Evolutionary conservation across 1,140 invertebrate genomes (phyloP).

Genomic region (Apis florea): DNA sequence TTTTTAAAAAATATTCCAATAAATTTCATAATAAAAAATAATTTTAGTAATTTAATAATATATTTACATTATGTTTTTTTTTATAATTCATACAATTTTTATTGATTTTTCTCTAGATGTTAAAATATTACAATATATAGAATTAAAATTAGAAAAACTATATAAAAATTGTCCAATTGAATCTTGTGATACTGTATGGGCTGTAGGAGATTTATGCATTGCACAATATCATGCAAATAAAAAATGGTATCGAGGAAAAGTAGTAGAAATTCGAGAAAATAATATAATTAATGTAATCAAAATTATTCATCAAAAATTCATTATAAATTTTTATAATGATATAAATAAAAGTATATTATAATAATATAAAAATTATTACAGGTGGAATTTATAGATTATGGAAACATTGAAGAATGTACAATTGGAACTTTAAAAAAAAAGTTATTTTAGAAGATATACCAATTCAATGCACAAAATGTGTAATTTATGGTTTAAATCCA

Average conservation of each 20-base stretch:
- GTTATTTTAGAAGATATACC: conserved; percentile 83
- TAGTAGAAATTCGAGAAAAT: conserved; percentile 63
- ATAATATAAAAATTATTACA: conserved; percentile 30
- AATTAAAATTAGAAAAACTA: conserved; percentile 75
- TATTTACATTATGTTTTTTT: background rate
- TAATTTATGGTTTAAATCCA: conserved; percentile 72
- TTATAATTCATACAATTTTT: background rate
- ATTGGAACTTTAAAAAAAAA: conserved; percentile 81
- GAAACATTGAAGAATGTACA: conserved; percentile 79
- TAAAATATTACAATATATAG: conserved; percentile 9
- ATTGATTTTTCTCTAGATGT: background rate
- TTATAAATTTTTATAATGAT: conserved; percentile 10
- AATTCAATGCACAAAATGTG: conserved; percentile 75
- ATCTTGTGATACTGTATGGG: conserved; percentile 79
- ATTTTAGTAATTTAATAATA: background rate
- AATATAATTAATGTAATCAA: conserved; percentile 60
- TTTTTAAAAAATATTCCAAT: background rate
- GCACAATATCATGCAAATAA: conserved; percentile 83
- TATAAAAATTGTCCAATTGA: conserved; percentile 78
- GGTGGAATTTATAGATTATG: conserved; percentile 81
- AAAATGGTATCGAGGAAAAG: conserved; percentile 80
- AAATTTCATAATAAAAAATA: background rate
- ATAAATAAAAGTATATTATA: conserved; percentile 20
- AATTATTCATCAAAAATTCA: background rate
- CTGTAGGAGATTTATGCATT: conserved; percentile 83